Conservation (phyloP, 2,888 invertebrate genomes). For the Macaria liturata region DNA sequence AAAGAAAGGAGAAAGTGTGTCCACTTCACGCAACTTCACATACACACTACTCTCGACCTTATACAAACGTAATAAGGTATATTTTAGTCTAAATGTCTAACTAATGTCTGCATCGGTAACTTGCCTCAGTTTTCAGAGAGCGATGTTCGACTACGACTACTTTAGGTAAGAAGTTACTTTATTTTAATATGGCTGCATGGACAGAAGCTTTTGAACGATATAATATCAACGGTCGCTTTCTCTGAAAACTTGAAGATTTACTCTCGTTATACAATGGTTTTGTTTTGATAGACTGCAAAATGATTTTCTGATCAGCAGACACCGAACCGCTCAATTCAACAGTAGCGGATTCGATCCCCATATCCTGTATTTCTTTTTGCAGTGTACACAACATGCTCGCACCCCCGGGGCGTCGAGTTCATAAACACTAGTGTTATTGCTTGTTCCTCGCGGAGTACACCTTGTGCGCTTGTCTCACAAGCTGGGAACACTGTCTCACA, state of each 20-base stretch:
- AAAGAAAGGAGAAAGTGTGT: background rate
- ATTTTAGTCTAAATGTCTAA: constrained; percentile 26
- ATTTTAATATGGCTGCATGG: constrained; percentile 29
- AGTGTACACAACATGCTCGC: too few relatives aligned
- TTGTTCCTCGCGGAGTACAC: constrained; percentile 66
- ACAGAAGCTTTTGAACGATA: constrained; percentile 21
- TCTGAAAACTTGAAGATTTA: constrained; percentile 20
- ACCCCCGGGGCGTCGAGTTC: too few relatives aligned
- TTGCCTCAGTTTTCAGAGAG: constrained; percentile 23
- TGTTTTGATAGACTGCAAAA: constrained; percentile 28
- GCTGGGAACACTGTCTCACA: constrained; percentile 42
- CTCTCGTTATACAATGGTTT: background rate
- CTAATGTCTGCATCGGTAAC: constrained; percentile 1
- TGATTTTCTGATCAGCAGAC: too few relatives aligned
- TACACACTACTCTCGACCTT: constrained; percentile 31
- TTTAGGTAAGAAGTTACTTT: constrained; percentile 13
- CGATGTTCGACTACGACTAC: constrained; percentile 4
- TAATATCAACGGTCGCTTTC: constrained; percentile 30
- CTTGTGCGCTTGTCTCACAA: constrained; percentile 79
- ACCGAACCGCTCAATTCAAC: too few relatives aligned
- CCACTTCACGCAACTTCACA: constrained; percentile 2
- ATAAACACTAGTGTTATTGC: constrained; percentile 45
- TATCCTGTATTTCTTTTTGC: too few relatives aligned
- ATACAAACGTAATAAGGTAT: constrained; percentile 29
- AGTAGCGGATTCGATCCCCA: too few relatives aligned